Conservation (phyloP, 1,140 invertebrate species). For the Drosophila oshimai region DNA sequence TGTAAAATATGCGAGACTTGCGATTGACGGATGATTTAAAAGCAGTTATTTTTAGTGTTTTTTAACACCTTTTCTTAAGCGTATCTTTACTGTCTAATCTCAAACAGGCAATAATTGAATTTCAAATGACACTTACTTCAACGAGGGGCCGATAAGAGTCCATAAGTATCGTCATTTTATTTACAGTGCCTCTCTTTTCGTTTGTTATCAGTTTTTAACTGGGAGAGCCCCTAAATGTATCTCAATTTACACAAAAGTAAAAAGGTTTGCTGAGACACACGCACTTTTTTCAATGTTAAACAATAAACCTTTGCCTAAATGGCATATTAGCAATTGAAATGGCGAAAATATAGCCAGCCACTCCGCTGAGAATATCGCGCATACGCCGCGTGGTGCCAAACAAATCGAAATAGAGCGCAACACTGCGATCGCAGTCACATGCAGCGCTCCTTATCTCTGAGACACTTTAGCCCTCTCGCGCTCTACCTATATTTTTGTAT, state of each 20-base stretch:
- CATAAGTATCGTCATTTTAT: conserved; percentile 29
- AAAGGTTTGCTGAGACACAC: conserved; percentile 29
- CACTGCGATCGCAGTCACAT: conserved; percentile 51
- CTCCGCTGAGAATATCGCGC: conserved; percentile 43
- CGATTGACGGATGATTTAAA: neutral
- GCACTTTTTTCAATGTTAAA: conserved; percentile 49
- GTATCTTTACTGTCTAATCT: conserved; percentile 30
- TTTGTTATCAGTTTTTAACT: conserved; percentile 50
- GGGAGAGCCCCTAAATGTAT: neutral
- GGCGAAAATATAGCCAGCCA: conserved; percentile 10
- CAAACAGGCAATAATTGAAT: conserved; percentile 43
- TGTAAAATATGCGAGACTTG: neutral
- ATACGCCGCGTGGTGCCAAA: conserved; percentile 60
- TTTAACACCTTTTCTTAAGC: neutral
- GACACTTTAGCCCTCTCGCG: conserved; percentile 1
- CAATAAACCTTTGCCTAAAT: conserved; percentile 69
- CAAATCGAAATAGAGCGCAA: conserved; percentile 26
- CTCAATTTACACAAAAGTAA: neutral
- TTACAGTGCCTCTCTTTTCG: neutral
- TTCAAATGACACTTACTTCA: conserved; percentile 62
- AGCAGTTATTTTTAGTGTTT: conserved; percentile 12
- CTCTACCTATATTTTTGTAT: neutral
- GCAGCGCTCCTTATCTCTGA: conserved; percentile 22
- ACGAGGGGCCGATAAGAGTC: conserved; percentile 50
- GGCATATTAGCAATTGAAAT: conserved; percentile 10